Percentiles rank a stretch among this genome's conserved stretches.
Conservation (phyloP, 2,797 vertebrate genomes). For the Clamator glandarius region DNA sequence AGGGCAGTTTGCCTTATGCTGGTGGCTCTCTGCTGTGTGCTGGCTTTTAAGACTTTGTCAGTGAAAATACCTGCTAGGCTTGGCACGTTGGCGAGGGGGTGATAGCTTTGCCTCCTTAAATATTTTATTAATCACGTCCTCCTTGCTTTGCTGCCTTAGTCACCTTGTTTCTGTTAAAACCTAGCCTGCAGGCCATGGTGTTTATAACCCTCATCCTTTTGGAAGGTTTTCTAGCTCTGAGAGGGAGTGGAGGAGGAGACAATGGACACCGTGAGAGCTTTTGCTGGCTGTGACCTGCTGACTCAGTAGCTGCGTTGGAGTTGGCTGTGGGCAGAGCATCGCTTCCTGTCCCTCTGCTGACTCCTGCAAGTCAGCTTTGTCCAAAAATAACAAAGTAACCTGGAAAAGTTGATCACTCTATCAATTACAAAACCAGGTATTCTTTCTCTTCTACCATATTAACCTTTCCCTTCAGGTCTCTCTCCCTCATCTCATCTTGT, state of each 20-base stretch:
- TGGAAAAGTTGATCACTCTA: conserved; percentile 36
- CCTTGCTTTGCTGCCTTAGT: background rate
- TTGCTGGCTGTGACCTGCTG: background rate
- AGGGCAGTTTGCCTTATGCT: background rate
- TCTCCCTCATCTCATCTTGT: background rate
- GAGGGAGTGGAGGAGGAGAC: background rate
- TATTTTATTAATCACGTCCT: background rate
- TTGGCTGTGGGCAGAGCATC: background rate
- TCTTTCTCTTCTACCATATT: background rate
- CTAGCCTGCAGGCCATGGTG: background rate
- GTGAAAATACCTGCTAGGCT: background rate
- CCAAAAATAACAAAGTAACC: conserved; percentile 12
- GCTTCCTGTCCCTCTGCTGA: background rate
- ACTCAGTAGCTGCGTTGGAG: background rate
- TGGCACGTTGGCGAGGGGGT: background rate
- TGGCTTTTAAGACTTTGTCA: background rate
- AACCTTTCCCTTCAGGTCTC: background rate
- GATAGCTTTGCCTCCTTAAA: background rate
- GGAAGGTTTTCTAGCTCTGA: background rate
- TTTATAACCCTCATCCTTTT: background rate
- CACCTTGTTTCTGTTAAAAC: background rate
- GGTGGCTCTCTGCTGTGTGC: background rate
- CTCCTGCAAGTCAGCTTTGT: background rate
- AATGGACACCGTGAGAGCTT: accelerated
- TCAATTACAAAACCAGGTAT: background rate